These are phyloP conservation scores for Rhea americana DNA, from an alignment of 2,113 vertebrate genomes.

Conservation along the genomic window DNA sequence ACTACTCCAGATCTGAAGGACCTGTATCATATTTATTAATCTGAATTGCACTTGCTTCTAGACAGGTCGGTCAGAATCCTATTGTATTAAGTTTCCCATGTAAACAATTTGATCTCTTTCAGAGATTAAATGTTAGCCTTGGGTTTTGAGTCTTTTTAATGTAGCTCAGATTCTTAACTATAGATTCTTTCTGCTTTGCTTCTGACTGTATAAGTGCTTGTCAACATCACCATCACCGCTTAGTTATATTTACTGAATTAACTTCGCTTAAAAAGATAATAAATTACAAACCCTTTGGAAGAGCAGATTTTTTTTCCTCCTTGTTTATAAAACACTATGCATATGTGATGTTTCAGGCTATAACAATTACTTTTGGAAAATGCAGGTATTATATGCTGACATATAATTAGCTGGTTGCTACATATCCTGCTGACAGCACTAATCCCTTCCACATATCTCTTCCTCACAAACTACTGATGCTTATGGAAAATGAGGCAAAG, in stretches of 20 bases:
- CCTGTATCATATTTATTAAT: neutral
- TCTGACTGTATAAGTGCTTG: neutral
- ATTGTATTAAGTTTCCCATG: neutral
- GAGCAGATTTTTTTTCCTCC: neutral
- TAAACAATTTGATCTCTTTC: neutral
- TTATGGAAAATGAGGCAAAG: neutral
- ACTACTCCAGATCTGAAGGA: conserved; percentile 26
- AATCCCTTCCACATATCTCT: neutral
- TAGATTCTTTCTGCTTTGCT: neutral
- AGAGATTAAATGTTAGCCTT: neutral
- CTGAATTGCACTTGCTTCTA: neutral
- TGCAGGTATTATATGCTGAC: neutral
- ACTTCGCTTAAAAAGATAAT: neutral
- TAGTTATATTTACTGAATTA: neutral
- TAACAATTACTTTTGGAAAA: neutral
- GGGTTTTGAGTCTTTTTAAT: neutral
- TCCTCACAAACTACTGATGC: neutral
- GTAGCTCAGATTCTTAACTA: neutral
- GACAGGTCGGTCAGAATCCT: conserved; percentile 1
- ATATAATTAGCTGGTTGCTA: neutral
- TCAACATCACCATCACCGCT: neutral
- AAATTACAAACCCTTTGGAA: neutral
- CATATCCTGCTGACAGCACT: neutral
- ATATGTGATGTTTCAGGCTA: neutral
- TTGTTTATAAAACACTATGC: neutral